Percentiles rank a stretch among this genome's conserved stretches.
Conservation (phyloP, 2,797 vertebrate genomes). For the Gymnothorax javanicus region DNA sequence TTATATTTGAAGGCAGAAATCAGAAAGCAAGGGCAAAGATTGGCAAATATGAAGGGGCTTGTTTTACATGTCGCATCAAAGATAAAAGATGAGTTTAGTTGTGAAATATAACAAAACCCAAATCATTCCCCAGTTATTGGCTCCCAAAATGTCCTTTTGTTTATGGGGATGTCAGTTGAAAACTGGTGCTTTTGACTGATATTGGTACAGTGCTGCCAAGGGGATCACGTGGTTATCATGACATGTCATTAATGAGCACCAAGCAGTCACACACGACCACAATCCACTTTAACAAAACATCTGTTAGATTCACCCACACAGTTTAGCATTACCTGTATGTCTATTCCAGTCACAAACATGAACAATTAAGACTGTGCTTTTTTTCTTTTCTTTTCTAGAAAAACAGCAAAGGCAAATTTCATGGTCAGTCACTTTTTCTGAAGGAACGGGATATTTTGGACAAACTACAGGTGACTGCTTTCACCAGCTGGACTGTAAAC, state of each 20-base stretch:
- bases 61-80: too few relatives aligned
- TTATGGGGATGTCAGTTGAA: too few relatives aligned
- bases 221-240: not conserved
- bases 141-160: too few relatives aligned
- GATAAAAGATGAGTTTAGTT: too few relatives aligned
- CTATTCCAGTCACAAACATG: not conserved
- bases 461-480: not conserved
- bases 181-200: not conserved
- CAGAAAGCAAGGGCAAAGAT: too few relatives aligned
- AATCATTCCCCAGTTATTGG: not conserved
- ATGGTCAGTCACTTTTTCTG: not conserved
- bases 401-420: not conserved
- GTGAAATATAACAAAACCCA: not conserved
- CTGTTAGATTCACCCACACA: not conserved
- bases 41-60: too few relatives aligned
- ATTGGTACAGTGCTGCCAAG: not conserved
- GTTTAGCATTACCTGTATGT: not conserved
- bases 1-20: too few relatives aligned
- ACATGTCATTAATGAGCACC: not conserved
- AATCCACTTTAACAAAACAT: not conserved
- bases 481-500: not conserved
- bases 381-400: not conserved
- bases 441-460: not conserved
- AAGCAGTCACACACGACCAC: too few relatives aligned
- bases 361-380: not conserved